Evolutionary conservation across 2,797 vertebrate species (phyloP).

Genomic region (Darevskia nairensis): DNA sequence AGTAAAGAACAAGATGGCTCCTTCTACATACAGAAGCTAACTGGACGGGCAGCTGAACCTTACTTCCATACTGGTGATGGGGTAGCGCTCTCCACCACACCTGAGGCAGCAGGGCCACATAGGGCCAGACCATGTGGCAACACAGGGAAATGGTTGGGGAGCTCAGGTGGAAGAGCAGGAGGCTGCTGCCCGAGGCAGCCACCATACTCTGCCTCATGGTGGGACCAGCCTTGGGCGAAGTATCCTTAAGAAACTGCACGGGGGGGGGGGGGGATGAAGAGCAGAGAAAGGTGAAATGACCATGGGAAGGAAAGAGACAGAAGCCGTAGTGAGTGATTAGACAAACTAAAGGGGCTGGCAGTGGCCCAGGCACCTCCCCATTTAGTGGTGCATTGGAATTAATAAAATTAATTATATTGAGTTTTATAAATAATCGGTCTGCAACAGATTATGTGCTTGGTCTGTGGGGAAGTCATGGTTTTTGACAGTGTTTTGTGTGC

Average conservation of each 20-base stretch:
- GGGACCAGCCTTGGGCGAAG: too few species aligned
- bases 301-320: background rate
- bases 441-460: background rate
- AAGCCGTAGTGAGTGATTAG: background rate
- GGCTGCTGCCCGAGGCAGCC: too few species aligned
- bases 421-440: background rate
- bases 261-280: accelerated
- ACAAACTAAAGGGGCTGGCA: background rate
- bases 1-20: too few species aligned
- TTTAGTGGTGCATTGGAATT: background rate
- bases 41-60: too few species aligned
- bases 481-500: background rate
- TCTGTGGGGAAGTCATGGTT: background rate
- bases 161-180: too few species aligned
- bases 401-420: background rate
- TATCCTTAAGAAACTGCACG: background rate
- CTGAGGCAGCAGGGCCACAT: too few species aligned
- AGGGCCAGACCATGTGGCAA: too few species aligned
- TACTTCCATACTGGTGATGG: too few species aligned
- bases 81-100: too few species aligned
- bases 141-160: too few species aligned
- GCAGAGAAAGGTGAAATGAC: background rate
- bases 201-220: too few species aligned
- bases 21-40: too few species aligned
- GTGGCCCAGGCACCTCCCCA: background rate